These are phyloP conservation scores for Eulemur rufifrons DNA, from an alignment of 2,113 vertebrate genomes.

Conservation along the genomic window DNA sequence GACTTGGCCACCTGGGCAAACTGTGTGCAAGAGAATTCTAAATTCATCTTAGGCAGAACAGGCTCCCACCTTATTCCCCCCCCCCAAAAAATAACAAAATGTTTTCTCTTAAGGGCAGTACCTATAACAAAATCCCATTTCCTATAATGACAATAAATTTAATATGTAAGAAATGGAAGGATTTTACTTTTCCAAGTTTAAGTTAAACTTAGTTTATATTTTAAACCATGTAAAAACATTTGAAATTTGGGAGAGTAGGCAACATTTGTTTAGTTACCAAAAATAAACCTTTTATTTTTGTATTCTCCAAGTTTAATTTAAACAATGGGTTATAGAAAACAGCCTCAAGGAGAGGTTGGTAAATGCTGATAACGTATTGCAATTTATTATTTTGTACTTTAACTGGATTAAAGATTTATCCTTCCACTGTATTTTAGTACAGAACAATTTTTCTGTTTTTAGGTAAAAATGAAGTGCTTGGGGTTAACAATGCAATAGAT, in stretches of 20 bases:
- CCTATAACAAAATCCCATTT: neutral
- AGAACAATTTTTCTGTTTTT: conserved; percentile 40
- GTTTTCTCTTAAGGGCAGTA: neutral
- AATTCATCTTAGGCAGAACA: neutral
- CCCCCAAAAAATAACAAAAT: neutral
- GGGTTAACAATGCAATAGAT: neutral
- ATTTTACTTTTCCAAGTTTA: neutral
- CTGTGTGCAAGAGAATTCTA: neutral
- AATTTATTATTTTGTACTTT: neutral
- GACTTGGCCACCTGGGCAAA: neutral
- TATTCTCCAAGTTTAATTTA: neutral
- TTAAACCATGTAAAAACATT: neutral
- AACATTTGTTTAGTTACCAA: neutral
- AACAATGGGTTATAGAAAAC: neutral
- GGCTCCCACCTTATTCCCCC: neutral
- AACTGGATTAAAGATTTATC: neutral
- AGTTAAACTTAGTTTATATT: neutral
- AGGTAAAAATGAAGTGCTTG: conserved; percentile 39
- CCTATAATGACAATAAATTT: neutral
- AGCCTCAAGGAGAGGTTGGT: neutral
- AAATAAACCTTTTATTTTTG: neutral
- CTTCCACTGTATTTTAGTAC: neutral
- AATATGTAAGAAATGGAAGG: neutral
- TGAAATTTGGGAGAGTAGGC: neutral
- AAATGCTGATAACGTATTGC: conserved; percentile 17